These are phyloP conservation scores for Thecophora atra DNA, from an alignment of 2,888 invertebrate species.

Conservation along the genomic window DNA sequence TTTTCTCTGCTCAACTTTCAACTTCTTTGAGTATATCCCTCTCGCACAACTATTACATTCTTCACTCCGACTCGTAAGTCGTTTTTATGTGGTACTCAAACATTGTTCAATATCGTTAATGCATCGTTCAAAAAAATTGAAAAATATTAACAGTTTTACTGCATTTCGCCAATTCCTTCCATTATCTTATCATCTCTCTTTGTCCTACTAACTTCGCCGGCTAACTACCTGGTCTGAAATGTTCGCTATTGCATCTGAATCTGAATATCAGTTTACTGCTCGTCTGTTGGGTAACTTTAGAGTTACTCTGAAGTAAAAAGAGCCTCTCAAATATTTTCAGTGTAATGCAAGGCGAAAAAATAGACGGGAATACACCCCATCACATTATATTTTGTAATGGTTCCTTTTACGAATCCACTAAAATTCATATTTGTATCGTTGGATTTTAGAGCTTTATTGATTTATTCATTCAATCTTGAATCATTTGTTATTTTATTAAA, in stretches of 20 bases:
- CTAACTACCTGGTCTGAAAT: conserved; percentile 1
- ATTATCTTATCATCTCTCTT: neutral
- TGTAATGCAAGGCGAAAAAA: neutral
- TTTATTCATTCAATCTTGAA: neutral
- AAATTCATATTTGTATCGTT: too few species aligned
- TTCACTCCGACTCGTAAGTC: neutral
- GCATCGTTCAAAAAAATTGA: conserved; percentile 5
- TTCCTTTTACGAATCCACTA: too few species aligned
- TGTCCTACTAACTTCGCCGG: neutral
- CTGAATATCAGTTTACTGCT: neutral
- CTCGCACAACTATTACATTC: neutral
- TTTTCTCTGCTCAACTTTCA: neutral
- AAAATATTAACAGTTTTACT: conserved; percentile 16
- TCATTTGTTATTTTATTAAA: neutral
- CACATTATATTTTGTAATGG: neutral
- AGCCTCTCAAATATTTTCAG: neutral
- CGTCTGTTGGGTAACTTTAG: neutral
- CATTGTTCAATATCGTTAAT: conserved; percentile 12
- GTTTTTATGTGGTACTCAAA: conserved; percentile 7
- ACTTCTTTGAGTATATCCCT: neutral
- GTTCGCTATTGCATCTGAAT: neutral
- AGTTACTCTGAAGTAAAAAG: neutral
- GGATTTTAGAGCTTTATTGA: too few species aligned
- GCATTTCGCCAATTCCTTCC: neutral
- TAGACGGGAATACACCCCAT: neutral